Base-by-base conservation (phyloP, 2,888 invertebrate species). In the Loripinus fragilis region DNA sequence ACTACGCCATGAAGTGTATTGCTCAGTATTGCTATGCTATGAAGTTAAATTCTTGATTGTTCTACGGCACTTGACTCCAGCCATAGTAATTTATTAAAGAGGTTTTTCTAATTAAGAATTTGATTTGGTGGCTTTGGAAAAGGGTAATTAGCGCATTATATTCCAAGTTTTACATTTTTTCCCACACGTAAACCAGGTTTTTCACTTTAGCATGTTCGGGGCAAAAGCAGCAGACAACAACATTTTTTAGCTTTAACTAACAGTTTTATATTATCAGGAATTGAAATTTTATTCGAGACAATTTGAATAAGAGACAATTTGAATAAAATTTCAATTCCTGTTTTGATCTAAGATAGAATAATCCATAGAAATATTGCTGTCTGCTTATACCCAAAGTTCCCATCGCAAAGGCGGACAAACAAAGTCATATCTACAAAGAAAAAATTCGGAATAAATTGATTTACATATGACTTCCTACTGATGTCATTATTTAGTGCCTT, bases 61-160 rank as follows among this genome's bases (percentile, higher is more conserved):
- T 60, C 33, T 28, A 33, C 15, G 33, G 60, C 60, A 60, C 60
- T 60, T 60, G 60, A 28, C 33, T 33, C 1, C 60, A 60, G 60
- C 20, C 60, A 33, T 60, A 60, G 28, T 60, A 60, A 60, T 60
- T 60, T 60, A 60, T 60, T 28, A 60, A 60, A 60, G 60, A 60
- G 33, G 60, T 60, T 60, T 60, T 60, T 60, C 33, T 33, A 33
- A 60, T 33, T 60, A 33, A 25, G 33, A 5, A 30, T 60, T 33
- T 33, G 60, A 60, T 60, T 60, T 17, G 25, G 60, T 60, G 60
- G 28, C 33, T 60, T 33, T 20, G 17, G 33, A 60, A 60, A 60
- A 60, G 60, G 60, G 60, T 60, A 60, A 60, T 60, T 20, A 33
- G 60, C 60, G 17, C 60, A 60, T 30, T 60, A 60, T 60, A 20